Evolutionary conservation across 2,888 invertebrate species (phyloP).

Genomic region (Ormyrus rosae): DNA sequence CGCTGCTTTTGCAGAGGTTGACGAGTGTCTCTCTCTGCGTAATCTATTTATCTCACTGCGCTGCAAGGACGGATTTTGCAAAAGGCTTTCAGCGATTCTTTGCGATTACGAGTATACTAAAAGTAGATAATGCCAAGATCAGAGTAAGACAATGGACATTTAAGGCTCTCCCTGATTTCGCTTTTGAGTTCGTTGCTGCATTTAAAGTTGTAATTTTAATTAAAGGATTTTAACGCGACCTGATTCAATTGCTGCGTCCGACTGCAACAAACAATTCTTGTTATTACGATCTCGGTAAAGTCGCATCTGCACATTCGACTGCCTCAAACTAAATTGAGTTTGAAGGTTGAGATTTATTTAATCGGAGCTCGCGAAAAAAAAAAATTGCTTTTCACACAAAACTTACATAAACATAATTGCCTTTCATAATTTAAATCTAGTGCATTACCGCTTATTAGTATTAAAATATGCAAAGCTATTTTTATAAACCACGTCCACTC

Average conservation of each 20-base stretch:
- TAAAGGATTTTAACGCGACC: too few species aligned
- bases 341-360: neutral
- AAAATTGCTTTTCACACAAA: neutral
- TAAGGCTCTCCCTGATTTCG: neutral
- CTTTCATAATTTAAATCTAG: neutral
- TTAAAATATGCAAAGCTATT: too few species aligned
- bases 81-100: slow-evolving; percentile 12
- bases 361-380: neutral
- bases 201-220: too few species aligned
- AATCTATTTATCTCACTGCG: too few species aligned
- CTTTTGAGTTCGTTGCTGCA: too few species aligned
- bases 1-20: too few species aligned
- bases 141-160: neutral
- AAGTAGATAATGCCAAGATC: slow-evolving; percentile 7
- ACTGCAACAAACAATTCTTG: too few species aligned
- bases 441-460: too few species aligned
- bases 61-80: neutral
- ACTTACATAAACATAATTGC: neutral
- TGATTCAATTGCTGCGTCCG: too few species aligned
- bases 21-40: too few species aligned
- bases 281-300: too few species aligned
- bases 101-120: neutral
- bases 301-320: neutral
- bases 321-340: neutral
- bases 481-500: too few species aligned